phyloP scores from a whole-genome alignment of 2,113 vertebrate genomes.

The Aspiorhynchus laticeps region DNA sequence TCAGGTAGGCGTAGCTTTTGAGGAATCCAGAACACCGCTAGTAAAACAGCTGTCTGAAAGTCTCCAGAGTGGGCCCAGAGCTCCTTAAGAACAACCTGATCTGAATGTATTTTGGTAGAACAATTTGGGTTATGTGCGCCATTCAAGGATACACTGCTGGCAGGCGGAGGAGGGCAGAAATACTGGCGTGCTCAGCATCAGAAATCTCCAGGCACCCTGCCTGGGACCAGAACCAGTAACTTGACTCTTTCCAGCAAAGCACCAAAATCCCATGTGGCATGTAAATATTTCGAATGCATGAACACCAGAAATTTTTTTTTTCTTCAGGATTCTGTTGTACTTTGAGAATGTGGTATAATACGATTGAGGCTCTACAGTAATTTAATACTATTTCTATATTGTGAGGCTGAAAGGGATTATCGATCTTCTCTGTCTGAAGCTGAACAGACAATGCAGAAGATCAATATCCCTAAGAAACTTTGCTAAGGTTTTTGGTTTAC shows the following conservation, averaged over 20 bases:
- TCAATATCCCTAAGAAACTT: background rate
- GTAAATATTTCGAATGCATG: background rate
- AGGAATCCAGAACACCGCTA: constrained; percentile 17
- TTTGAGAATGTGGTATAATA: constrained; percentile 9
- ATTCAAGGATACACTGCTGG: constrained; percentile 22
- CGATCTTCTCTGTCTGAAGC: background rate
- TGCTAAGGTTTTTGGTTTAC: background rate
- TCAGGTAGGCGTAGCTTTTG: constrained; percentile 15
- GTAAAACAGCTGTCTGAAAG: constrained; percentile 26
- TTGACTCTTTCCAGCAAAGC: constrained; percentile 9
- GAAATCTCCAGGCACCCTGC: background rate
- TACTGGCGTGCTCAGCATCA: background rate
- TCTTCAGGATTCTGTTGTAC: background rate
- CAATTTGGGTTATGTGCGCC: constrained; percentile 22
- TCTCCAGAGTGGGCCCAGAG: constrained; percentile 17
- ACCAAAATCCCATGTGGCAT: background rate
- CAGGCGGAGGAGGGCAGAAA: constrained; percentile 26
- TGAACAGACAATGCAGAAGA: constrained; percentile 20
- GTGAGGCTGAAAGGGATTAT: background rate
- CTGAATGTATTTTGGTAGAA: constrained; percentile 23
- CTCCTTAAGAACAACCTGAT: constrained; percentile 24
- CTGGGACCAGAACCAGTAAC: constrained; percentile 17
- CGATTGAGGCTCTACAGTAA: background rate
- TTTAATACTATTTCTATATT: constrained; percentile 1
- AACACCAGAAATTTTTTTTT: background rate